phyloP scores from a whole-genome alignment of 1,140 invertebrate genomes.

The Catajapyx aquilonaris region DNA sequence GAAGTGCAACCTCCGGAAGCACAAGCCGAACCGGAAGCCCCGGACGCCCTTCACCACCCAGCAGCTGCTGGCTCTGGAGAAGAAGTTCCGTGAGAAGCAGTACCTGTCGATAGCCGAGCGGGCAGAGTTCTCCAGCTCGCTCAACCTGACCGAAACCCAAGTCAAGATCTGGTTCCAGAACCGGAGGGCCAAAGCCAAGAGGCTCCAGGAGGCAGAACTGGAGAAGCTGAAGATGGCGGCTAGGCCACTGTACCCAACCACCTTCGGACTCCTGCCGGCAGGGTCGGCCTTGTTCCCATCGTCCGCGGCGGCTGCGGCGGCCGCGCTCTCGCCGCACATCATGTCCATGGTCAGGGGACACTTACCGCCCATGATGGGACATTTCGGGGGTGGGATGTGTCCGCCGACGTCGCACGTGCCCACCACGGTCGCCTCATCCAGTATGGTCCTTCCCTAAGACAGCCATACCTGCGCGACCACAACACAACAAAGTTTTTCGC shows the following conservation, averaged over 20 bases:
- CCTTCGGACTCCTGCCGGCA: slow-evolving; percentile 18
- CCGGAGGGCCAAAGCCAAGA: slow-evolving; percentile 78
- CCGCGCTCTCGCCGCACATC: neutral
- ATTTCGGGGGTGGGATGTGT: neutral
- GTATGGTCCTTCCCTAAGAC: too few relatives aligned
- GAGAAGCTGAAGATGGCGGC: slow-evolving; percentile 66
- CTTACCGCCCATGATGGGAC: neutral
- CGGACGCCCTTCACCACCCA: slow-evolving; percentile 93
- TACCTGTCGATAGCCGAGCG: slow-evolving; percentile 90
- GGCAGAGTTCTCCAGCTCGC: slow-evolving; percentile 83
- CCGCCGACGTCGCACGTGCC: neutral
- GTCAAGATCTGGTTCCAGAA: slow-evolving; percentile 99
- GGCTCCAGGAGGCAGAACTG: slow-evolving; percentile 83
- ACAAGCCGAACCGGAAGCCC: slow-evolving; percentile 93
- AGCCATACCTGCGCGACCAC: too few relatives aligned
- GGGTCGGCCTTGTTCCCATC: neutral
- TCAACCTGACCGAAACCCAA: slow-evolving; percentile 88
- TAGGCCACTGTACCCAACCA: slow-evolving; percentile 17
- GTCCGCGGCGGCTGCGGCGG: neutral
- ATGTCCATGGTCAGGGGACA: neutral
- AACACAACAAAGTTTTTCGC: too few relatives aligned
- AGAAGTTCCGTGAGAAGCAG: slow-evolving; percentile 90
- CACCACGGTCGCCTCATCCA: too few relatives aligned
- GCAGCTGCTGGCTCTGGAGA: slow-evolving; percentile 79
- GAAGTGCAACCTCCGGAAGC: slow-evolving; percentile 82